Evolutionary conservation across 2,113 vertebrate species (phyloP).

Genomic region (Halcyon malimbica): DNA sequence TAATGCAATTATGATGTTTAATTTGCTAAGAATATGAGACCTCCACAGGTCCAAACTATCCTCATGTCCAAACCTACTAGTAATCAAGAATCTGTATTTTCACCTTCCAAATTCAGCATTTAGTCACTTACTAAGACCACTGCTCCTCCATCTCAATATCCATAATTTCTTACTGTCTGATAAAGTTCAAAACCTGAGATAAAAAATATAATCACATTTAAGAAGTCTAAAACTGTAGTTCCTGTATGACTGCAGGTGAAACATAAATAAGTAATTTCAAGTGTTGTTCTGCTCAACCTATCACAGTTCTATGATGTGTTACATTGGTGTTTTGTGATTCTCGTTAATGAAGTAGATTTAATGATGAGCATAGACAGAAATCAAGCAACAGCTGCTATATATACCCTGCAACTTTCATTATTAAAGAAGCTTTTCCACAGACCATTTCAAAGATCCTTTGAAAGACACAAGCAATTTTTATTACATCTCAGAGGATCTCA

Average conservation of each 20-base stretch:
- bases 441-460: background rate
- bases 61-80: background rate
- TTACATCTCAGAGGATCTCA: background rate
- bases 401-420: background rate
- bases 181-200: background rate
- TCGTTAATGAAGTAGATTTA: background rate
- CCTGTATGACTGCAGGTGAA: background rate
- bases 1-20: background rate
- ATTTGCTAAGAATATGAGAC: background rate
- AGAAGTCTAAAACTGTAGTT: background rate
- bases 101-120: background rate
- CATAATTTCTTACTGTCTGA: background rate
- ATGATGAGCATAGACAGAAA: background rate
- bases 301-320: background rate
- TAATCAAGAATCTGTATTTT: background rate
- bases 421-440: background rate
- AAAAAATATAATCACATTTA: background rate
- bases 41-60: background rate
- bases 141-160: background rate
- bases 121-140: background rate
- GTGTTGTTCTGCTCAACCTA: background rate
- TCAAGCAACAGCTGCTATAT: background rate
- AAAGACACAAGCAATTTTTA: background rate
- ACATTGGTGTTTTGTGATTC: background rate
- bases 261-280: background rate